Evolutionary conservation across 2,797 vertebrate species (phyloP).

Genomic region (Eulemur albifrons): DNA sequence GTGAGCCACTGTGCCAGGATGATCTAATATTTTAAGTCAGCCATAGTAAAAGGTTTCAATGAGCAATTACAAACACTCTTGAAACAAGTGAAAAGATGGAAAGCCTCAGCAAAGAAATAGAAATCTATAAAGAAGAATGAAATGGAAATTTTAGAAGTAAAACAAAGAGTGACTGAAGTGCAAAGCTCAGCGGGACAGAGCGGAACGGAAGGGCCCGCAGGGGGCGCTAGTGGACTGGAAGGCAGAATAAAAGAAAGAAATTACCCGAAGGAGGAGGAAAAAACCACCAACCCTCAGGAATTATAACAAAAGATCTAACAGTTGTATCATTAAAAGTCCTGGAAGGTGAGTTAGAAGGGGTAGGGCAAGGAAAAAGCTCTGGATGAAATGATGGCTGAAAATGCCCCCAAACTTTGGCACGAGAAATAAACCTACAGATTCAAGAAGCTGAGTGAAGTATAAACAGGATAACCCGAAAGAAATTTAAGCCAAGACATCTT

Average conservation of each 20-base stretch:
- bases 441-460: not conserved
- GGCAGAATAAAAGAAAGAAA: not conserved
- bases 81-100: not conserved
- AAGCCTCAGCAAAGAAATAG: not conserved
- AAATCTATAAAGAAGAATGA: not conserved
- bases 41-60: not conserved
- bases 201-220: not conserved
- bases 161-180: not conserved
- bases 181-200: not conserved
- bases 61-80: not conserved
- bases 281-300: no score
- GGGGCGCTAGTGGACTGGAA: not conserved
- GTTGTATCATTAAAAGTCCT: not conserved
- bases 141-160: not conserved
- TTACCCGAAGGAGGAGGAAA: not conserved
- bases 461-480: not conserved
- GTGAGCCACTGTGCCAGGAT: not conserved
- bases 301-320: not conserved
- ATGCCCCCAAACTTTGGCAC: no score
- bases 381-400: not conserved
- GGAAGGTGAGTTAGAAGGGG: not conserved
- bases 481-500: not conserved
- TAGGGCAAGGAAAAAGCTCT: not conserved
- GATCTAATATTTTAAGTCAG: not conserved
- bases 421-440: not conserved